phyloP scores from a whole-genome alignment of 2,888 invertebrate species.

The Diloba caeruleocephala region DNA sequence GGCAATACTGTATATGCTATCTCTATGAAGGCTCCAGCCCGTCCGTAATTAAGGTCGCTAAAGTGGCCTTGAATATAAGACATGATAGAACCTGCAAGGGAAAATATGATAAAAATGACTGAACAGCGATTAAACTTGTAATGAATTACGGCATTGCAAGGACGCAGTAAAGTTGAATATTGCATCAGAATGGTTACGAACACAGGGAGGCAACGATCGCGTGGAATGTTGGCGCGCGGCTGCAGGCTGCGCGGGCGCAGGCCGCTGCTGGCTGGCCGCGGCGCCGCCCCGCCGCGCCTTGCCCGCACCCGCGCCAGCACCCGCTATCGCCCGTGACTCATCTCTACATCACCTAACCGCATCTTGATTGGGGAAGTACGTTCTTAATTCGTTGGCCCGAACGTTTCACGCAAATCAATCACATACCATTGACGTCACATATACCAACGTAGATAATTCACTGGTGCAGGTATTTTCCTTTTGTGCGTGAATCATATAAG shows the following conservation, averaged over 20 bases:
- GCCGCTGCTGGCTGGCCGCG: conserved; percentile 49
- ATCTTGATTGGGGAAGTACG: conserved; percentile 79
- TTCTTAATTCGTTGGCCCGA: conserved; percentile 64
- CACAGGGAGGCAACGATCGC: conserved; percentile 84
- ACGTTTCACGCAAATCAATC: conserved; percentile 64
- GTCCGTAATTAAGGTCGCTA: conserved; percentile 78
- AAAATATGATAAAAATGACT: conserved; percentile 83
- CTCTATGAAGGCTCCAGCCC: conserved; percentile 68
- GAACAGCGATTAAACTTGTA: conserved; percentile 82
- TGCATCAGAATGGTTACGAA: conserved; percentile 85
- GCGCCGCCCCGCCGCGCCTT: conserved; percentile 44
- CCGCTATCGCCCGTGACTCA: conserved; percentile 73
- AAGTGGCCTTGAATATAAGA: conserved; percentile 79
- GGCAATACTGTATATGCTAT: conserved; percentile 60
- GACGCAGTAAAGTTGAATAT: conserved; percentile 89
- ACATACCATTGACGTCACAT: conserved; percentile 71
- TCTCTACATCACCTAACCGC: conserved; percentile 66
- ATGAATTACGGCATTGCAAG: conserved; percentile 89
- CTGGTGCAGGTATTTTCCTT: conserved; percentile 51
- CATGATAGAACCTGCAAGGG: conserved; percentile 71
- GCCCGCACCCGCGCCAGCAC: conserved; percentile 52
- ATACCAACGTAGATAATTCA: conserved; percentile 49
- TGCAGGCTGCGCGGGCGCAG: conserved; percentile 60
- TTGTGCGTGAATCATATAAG: conserved; percentile 54
- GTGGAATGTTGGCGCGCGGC: conserved; percentile 80